A percentile compares a stretch with the other conserved stretches of the same genome.
These are phyloP conservation scores for Diorhabda elongata DNA, from an alignment of 1,140 invertebrate genomes.

Conservation along the genomic window DNA sequence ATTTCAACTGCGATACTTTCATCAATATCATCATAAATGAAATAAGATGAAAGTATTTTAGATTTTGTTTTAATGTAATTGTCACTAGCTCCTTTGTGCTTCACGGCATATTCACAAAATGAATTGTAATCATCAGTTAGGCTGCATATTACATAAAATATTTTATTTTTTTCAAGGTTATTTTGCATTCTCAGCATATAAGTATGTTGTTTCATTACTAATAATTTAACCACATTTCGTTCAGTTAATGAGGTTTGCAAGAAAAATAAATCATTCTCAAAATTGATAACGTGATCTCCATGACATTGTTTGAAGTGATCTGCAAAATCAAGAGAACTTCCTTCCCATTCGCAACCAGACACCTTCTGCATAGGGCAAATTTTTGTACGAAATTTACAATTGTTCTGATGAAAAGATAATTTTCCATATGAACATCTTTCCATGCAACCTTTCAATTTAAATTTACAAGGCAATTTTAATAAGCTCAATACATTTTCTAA, in stretches of 20 bases:
- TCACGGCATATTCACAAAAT: constrained; percentile 31
- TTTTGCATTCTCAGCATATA: constrained; percentile 27
- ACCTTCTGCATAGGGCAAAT: constrained; percentile 26
- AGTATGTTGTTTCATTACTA: constrained; percentile 27
- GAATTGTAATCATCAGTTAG: constrained; percentile 26
- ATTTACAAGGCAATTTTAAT: constrained; percentile 27
- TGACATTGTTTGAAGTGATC: constrained; percentile 31
- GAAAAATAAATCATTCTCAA: constrained; percentile 28
- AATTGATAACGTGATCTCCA: constrained; percentile 31
- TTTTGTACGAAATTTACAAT: constrained; percentile 30
- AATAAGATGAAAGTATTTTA: constrained; percentile 26
- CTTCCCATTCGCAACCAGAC: constrained; percentile 30
- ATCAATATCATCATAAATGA: constrained; percentile 26
- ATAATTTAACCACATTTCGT: constrained; percentile 19
- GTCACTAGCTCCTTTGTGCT: constrained; percentile 31
- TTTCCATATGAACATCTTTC: constrained; percentile 21
- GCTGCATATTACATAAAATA: constrained; percentile 31
- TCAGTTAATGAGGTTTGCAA: constrained; percentile 28
- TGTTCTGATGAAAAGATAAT: constrained; percentile 29
- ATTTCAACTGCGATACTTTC: constrained; percentile 28
- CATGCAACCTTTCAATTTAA: constrained; percentile 28
- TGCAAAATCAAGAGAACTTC: constrained; percentile 27
- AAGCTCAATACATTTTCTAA: constrained; percentile 21
- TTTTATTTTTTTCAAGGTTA: constrained; percentile 23
- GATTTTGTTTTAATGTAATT: constrained; percentile 32